Conservation (phyloP, 2,888 invertebrate genomes). For the Calliphora vomitoria region DNA sequence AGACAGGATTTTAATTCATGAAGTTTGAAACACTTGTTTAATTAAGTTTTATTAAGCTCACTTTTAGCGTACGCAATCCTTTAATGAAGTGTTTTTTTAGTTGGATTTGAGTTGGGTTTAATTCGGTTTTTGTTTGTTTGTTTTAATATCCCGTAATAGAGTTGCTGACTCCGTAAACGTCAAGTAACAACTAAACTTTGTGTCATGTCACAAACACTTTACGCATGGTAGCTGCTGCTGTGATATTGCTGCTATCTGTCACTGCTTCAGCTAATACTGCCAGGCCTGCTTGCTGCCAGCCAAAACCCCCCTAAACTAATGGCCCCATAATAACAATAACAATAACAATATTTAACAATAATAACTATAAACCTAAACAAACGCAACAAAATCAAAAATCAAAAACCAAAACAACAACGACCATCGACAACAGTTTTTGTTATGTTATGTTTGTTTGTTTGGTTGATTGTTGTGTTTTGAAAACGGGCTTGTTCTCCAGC, state of each 20-base stretch:
- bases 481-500: constrained; percentile 71
- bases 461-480: constrained; percentile 8
- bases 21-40: neutral
- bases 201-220: constrained; percentile 72
- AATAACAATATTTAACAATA: constrained; percentile 56
- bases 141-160: constrained; percentile 63
- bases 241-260: constrained; percentile 5
- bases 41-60: constrained; percentile 31
- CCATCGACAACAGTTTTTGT: constrained; percentile 59
- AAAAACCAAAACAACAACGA: constrained; percentile 56
- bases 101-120: neutral
- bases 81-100: neutral
- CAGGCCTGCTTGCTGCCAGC: neutral
- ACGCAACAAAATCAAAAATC: constrained; percentile 48
- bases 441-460: neutral
- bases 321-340: constrained; percentile 60
- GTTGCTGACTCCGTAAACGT: constrained; percentile 81
- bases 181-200: constrained; percentile 82
- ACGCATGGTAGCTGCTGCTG: constrained; percentile 67
- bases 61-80: constrained; percentile 50
- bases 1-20: constrained; percentile 5
- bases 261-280: constrained; percentile 48
- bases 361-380: constrained; percentile 42
- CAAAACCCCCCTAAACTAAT: constrained; percentile 63
- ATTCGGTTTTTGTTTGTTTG: constrained; percentile 14